Evolutionary conservation across 2,797 vertebrate genomes (phyloP).

Genomic region (Bucorvus abyssinicus): DNA sequence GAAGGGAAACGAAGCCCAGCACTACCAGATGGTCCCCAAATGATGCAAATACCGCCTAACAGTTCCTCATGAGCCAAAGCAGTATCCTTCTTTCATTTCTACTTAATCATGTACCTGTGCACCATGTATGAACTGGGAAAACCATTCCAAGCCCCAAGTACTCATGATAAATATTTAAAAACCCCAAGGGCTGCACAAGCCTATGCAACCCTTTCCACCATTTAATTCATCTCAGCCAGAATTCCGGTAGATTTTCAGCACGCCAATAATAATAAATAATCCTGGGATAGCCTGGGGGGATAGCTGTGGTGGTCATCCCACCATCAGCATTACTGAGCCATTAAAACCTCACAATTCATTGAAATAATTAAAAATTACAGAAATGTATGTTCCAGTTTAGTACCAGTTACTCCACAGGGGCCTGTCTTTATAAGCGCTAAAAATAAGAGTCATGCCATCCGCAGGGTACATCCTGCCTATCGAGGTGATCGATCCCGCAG

Average conservation of each 20-base stretch:
- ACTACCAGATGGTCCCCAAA: not conserved
- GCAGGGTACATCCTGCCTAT: not conserved
- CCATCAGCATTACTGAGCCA: not conserved
- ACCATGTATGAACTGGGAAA: not conserved
- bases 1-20: not conserved
- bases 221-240: not conserved
- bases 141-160: not conserved
- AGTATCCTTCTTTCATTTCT: not conserved
- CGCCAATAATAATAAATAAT: not conserved
- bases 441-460: not conserved
- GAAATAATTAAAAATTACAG: not conserved
- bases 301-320: not conserved
- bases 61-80: not conserved
- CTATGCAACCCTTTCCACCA: not conserved
- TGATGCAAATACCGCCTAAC: not conserved
- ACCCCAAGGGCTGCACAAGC: not conserved
- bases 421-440: not conserved
- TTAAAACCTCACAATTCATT: not conserved
- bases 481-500: not conserved
- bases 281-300: not conserved
- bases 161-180: not conserved
- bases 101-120: accelerated
- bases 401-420: not conserved
- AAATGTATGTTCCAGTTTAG: not conserved
- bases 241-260: not conserved